A percentile compares a stretch with the other conserved stretches of the same genome.
phyloP scores from a whole-genome alignment of 1,140 invertebrate genomes.

The Pogonomyrmex barbatus region DNA sequence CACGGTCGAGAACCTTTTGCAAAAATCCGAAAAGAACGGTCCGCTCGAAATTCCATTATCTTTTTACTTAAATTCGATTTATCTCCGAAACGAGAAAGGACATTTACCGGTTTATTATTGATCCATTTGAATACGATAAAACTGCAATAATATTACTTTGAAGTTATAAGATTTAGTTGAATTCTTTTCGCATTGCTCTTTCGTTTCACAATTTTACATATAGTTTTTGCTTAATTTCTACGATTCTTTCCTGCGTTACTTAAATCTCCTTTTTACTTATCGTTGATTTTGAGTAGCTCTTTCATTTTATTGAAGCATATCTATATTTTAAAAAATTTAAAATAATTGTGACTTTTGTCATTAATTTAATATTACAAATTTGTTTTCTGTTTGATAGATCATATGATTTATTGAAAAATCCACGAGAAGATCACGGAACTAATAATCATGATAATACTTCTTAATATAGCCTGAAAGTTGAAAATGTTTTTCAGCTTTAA shows the following conservation, averaged over 20 bases:
- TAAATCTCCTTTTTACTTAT: background rate
- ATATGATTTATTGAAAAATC: background rate
- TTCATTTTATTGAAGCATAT: background rate
- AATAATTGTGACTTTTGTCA: background rate
- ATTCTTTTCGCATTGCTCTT: background rate
- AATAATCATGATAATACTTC: conserved; percentile 21
- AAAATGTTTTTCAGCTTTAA: conserved; percentile 77
- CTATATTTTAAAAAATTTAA: background rate
- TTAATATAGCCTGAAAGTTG: conserved; percentile 65
- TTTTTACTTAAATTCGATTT: conserved; percentile 50
- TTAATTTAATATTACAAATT: background rate
- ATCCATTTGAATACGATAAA: background rate
- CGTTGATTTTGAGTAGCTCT: background rate
- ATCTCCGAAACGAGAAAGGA: conserved; percentile 8
- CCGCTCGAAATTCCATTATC: conserved; percentile 10
- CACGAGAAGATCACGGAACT: background rate
- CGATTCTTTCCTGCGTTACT: background rate
- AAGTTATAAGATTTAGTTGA: conserved; percentile 19
- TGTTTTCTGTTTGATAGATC: background rate
- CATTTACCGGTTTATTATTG: conserved; percentile 9
- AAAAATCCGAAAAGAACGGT: conserved; percentile 26
- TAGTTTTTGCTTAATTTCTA: background rate
- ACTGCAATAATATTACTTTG: background rate
- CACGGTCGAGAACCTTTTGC: background rate
- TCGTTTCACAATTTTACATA: background rate